phyloP scores from a whole-genome alignment of 2,888 invertebrate species.

The Chironomus tentans region DNA sequence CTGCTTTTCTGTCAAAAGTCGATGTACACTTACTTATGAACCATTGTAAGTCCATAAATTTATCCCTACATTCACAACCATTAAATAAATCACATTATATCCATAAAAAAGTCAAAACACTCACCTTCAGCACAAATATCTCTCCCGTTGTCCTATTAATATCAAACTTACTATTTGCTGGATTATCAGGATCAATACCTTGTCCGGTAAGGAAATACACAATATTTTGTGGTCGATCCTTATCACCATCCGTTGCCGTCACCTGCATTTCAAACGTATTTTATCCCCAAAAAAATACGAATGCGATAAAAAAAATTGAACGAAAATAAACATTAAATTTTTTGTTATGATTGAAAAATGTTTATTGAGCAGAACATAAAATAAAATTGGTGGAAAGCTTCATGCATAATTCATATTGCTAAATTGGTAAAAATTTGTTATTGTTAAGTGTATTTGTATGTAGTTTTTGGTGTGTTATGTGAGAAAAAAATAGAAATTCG shows the following conservation, averaged over 20 bases:
- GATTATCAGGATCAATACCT: conserved; percentile 91
- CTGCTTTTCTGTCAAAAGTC: too few relatives aligned
- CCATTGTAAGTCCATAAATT: too few relatives aligned
- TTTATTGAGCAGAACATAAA: background rate
- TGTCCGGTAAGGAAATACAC: conserved; percentile 93
- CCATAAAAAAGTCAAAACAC: conserved; percentile 32
- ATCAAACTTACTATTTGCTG: conserved; percentile 91
- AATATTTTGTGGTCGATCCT: conserved; percentile 88
- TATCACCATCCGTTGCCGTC: conserved; percentile 91
- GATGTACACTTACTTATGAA: too few relatives aligned
- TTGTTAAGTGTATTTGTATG: background rate
- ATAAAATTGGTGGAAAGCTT: background rate
- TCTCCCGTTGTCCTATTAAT: conserved; percentile 92
- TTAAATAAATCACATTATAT: background rate
- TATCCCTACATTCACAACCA: too few relatives aligned
- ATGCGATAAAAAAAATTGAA: background rate
- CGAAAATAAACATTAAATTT: background rate
- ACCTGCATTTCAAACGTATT: conserved; percentile 53
- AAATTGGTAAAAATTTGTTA: background rate
- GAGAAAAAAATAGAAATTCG: too few relatives aligned
- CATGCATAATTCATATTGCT: background rate
- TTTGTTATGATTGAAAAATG: background rate
- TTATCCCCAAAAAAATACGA: background rate
- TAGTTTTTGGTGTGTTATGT: background rate
- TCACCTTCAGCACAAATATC: conserved; percentile 89